phyloP scores from a whole-genome alignment of 2,888 invertebrate species.

The Phyto melanocephala region DNA sequence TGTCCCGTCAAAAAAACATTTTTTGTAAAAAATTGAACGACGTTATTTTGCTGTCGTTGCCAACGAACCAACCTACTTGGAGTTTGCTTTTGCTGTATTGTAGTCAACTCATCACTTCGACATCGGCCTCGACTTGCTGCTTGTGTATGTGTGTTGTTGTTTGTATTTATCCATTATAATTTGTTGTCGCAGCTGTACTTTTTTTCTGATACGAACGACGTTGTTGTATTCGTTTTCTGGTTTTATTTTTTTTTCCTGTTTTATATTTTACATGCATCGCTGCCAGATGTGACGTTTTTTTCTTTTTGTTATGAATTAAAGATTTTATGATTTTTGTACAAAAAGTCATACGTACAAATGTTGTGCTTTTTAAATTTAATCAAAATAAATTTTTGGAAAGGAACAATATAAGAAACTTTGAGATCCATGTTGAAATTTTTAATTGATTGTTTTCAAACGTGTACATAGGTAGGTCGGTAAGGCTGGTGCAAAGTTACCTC shows the following conservation, averaged over 20 bases:
- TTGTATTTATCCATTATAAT: slow-evolving; percentile 10
- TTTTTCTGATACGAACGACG: slow-evolving; percentile 30
- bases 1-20: slow-evolving; percentile 7
- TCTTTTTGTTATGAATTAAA: background rate
- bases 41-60: slow-evolving; percentile 43
- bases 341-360: too few species aligned
- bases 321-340: too few species aligned
- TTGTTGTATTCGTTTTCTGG: slow-evolving; percentile 31
- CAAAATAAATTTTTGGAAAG: too few species aligned
- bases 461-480: too few species aligned
- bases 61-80: slow-evolving; percentile 42
- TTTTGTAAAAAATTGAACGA: background rate
- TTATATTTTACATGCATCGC: background rate
- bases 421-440: too few species aligned
- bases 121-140: slow-evolving; percentile 41
- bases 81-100: slow-evolving; percentile 18
- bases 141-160: slow-evolving; percentile 5
- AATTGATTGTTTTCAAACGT: too few species aligned
- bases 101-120: slow-evolving; percentile 34
- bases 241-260: background rate
- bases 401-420: too few species aligned
- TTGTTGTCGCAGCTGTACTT: slow-evolving; percentile 50
- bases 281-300: background rate
- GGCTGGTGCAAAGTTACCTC: too few species aligned
- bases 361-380: too few species aligned